phyloP scores from a whole-genome alignment of 2,113 vertebrate species.

The Poecile atricapillus region DNA sequence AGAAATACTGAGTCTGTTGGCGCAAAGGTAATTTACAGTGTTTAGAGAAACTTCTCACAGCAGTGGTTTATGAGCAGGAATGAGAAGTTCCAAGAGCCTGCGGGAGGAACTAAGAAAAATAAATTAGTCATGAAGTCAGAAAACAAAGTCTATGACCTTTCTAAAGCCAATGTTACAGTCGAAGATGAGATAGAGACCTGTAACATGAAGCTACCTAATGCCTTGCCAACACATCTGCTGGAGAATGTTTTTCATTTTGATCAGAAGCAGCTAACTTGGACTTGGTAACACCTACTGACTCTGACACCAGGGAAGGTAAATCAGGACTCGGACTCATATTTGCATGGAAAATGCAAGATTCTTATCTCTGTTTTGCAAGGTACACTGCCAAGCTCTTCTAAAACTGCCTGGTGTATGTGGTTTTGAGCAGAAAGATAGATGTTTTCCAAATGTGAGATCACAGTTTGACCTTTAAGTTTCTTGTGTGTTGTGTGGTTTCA shows the following conservation, averaged over 20 bases:
- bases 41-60: conserved; percentile 12
- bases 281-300: neutral
- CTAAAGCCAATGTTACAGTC: neutral
- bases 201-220: neutral
- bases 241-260: conserved; percentile 39
- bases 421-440: neutral
- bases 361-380: neutral
- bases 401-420: neutral
- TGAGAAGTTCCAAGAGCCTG: conserved; percentile 32
- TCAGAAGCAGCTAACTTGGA: conserved; percentile 42
- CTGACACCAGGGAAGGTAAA: conserved; percentile 36
- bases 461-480: conserved; percentile 35
- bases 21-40: neutral
- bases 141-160: conserved; percentile 49
- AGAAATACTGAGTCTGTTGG: neutral
- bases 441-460: conserved; percentile 30
- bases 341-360: neutral
- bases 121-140: conserved; percentile 53
- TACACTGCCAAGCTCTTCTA: neutral
- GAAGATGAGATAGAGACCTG: neutral
- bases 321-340: neutral
- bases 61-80: conserved; percentile 13
- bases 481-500: conserved; percentile 4
- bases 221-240: conserved; percentile 59
- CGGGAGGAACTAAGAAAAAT: conserved; percentile 51